phyloP scores from a whole-genome alignment of 1,140 invertebrate genomes.

The Globodera rostochiensis region DNA sequence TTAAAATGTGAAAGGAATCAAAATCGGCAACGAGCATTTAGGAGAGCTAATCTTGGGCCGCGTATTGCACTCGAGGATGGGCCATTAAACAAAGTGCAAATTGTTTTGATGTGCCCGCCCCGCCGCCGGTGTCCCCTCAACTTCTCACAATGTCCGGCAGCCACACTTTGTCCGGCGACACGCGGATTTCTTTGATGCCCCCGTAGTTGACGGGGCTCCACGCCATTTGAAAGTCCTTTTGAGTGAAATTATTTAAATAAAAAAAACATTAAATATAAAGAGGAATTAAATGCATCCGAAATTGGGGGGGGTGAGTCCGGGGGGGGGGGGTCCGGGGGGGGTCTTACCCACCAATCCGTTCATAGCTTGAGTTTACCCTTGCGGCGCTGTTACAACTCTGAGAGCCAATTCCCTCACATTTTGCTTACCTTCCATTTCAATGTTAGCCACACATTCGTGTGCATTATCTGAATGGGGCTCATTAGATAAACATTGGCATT shows the following conservation, averaged over 20 bases:
- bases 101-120: too few species aligned
- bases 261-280: neutral
- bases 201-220: constrained; percentile 98
- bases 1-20: neutral
- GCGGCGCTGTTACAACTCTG: too few species aligned
- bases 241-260: neutral
- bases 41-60: too few species aligned
- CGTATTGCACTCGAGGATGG: too few species aligned
- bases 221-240: constrained; percentile 81
- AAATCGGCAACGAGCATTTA: neutral
- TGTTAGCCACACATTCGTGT: constrained; percentile 65
- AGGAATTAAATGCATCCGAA: too few species aligned
- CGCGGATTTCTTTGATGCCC: constrained; percentile 87
- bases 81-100: too few species aligned
- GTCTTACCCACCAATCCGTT: too few species aligned
- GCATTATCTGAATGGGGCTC: constrained; percentile 57
- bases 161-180: constrained; percentile 94
- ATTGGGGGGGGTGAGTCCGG: too few species aligned
- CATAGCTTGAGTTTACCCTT: too few species aligned
- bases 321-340: too few species aligned
- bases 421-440: constrained; percentile 78
- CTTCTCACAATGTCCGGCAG: constrained; percentile 86
- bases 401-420: neutral
- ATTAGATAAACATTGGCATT: neutral
- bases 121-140: neutral